Percentiles rank a stretch among this genome's conserved stretches.
These are phyloP conservation scores for Adrianichthys oophorus DNA, from an alignment of 2,797 vertebrate genomes.

Conservation along the genomic window DNA sequence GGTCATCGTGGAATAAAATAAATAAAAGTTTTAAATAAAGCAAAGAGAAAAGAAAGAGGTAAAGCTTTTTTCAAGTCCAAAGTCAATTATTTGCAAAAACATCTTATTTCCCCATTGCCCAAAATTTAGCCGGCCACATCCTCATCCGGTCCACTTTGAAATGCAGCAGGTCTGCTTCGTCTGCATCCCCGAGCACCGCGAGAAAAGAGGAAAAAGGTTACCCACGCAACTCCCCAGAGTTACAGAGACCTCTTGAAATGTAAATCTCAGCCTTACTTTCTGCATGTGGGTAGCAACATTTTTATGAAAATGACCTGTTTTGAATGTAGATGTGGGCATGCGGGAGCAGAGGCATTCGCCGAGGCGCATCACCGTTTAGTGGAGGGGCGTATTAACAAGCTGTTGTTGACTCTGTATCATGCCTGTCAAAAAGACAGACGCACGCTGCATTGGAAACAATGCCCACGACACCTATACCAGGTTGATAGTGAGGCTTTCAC, in stretches of 20 bases:
- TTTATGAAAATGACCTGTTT: slow-evolving; percentile 72
- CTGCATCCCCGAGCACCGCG: slow-evolving; percentile 8
- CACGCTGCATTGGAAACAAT: slow-evolving; percentile 35
- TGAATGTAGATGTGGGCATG: slow-evolving; percentile 61
- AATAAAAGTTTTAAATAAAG: slow-evolving; percentile 25
- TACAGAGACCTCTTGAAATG: slow-evolving; percentile 63
- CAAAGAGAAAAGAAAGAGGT: slow-evolving; percentile 7
- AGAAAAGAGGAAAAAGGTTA: slow-evolving; percentile 48
- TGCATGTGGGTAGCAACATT: slow-evolving; percentile 54
- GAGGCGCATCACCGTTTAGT: slow-evolving; percentile 36
- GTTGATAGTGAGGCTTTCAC: slow-evolving; percentile 28
- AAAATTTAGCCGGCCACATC: slow-evolving; percentile 21
- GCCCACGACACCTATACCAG: slow-evolving; percentile 30
- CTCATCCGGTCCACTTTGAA: slow-evolving; percentile 40
- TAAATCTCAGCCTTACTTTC: slow-evolving; percentile 59
- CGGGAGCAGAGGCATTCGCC: slow-evolving; percentile 37
- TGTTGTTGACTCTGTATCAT: slow-evolving; percentile 52
- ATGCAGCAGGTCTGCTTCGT: slow-evolving; percentile 32
- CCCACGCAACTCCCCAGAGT: slow-evolving; percentile 57
- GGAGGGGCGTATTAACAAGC: slow-evolving; percentile 57
- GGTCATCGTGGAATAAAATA: slow-evolving; percentile 30
- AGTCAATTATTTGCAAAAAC: slow-evolving; percentile 8
- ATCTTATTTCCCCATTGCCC: slow-evolving; percentile 8
- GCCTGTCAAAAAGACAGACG: slow-evolving; percentile 60
- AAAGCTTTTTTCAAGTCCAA: slow-evolving; percentile 7